A percentile compares a stretch with the other conserved stretches of the same genome.
These are phyloP conservation scores for Limnothrissa miodon DNA, from an alignment of 2,113 vertebrate genomes.

Conservation along the genomic window DNA sequence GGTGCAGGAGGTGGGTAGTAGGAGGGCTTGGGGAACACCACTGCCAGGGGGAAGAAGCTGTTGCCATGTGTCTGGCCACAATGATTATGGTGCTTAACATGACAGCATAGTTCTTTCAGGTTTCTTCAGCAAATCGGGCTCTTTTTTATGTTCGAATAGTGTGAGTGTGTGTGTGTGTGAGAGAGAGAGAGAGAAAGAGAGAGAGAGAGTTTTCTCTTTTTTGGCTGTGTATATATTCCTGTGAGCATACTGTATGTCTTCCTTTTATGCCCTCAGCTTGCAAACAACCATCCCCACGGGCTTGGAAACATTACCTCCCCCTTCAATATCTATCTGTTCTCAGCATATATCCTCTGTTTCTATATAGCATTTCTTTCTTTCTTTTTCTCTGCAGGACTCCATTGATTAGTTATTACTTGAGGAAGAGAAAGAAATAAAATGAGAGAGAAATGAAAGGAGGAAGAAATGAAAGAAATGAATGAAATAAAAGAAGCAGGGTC, in stretches of 20 bases:
- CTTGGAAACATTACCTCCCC: not conserved
- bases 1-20: too few species aligned
- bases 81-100: too few species aligned
- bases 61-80: too few species aligned
- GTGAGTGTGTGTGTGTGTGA: not conserved
- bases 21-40: too few species aligned
- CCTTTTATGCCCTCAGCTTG: not conserved
- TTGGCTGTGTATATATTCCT: not conserved
- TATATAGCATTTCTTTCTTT: not conserved
- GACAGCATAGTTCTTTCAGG: too few species aligned
- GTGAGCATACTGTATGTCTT: not conserved
- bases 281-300: not conserved
- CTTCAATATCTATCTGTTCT: not conserved
- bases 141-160: not conserved
- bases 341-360: not conserved
- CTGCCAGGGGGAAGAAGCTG: too few species aligned
- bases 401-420: slow-evolving; percentile 35
- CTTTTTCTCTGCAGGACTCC: slow-evolving; percentile 23
- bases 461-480: not conserved
- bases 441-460: not conserved
- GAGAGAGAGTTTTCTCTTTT: not conserved
- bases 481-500: not conserved
- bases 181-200: not conserved
- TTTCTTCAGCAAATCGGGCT: too few species aligned
- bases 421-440: not conserved